phyloP scores from a whole-genome alignment of 1,140 invertebrate species.

The Zaprionus kolodkinae region DNA sequence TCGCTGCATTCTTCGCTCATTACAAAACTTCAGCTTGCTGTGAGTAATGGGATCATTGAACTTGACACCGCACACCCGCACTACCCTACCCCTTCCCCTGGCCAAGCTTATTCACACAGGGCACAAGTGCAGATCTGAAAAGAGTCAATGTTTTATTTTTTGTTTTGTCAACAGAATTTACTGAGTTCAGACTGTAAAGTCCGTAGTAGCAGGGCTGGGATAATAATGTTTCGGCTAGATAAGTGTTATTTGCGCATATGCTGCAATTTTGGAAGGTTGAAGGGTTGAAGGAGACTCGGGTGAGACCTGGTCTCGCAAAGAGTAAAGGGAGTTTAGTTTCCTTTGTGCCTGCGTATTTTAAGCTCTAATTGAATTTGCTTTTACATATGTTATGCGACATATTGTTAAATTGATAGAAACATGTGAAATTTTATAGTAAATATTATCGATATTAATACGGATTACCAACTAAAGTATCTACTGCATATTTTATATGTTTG shows the following conservation, averaged over 20 bases:
- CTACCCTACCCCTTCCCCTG: too few species aligned
- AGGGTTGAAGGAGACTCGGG: background rate
- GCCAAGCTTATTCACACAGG: too few species aligned
- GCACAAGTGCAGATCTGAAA: slow-evolving; percentile 6
- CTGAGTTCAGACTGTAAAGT: slow-evolving; percentile 12
- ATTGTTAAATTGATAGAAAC: background rate
- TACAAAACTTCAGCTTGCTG: background rate
- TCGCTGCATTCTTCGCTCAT: slow-evolving; percentile 28
- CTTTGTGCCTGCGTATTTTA: background rate
- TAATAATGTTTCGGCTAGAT: slow-evolving; percentile 44
- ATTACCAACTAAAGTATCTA: too few species aligned
- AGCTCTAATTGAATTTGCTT: background rate
- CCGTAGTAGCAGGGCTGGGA: background rate
- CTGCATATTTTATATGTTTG: too few species aligned
- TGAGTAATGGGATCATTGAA: slow-evolving; percentile 73
- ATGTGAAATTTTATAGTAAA: background rate
- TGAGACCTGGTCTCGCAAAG: background rate
- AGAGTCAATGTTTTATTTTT: slow-evolving; percentile 3
- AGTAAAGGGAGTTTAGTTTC: background rate
- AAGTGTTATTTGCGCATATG: slow-evolving; percentile 67
- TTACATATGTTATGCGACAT: background rate
- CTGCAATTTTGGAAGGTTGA: slow-evolving; percentile 47
- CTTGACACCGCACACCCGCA: slow-evolving; percentile 14
- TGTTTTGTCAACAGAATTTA: background rate
- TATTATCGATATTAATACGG: background rate